phyloP scores from a whole-genome alignment of 2,888 invertebrate species.

The Noctua fimbriata region DNA sequence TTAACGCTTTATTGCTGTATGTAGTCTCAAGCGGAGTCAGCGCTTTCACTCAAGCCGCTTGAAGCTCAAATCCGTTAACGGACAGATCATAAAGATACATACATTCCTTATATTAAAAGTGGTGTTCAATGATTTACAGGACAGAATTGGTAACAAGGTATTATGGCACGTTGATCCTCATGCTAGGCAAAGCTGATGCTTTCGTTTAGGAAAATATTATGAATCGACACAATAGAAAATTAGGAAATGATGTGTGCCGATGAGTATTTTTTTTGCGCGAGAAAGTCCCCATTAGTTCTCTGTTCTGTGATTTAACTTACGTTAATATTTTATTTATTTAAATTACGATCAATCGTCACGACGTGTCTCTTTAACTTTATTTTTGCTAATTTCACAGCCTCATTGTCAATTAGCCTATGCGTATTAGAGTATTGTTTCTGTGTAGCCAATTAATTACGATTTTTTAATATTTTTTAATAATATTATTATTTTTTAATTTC shows the following conservation, averaged over 20 bases:
- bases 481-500: slow-evolving; percentile 76
- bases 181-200: slow-evolving; percentile 47
- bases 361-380: slow-evolving; percentile 80
- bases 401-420: slow-evolving; percentile 90
- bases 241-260: slow-evolving; percentile 57
- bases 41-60: slow-evolving; percentile 37
- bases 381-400: slow-evolving; percentile 91
- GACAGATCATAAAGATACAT: slow-evolving; percentile 57
- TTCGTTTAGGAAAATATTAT: slow-evolving; percentile 43
- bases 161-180: slow-evolving; percentile 47
- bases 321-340: slow-evolving; percentile 80
- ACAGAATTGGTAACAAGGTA: slow-evolving; percentile 47
- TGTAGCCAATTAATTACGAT: slow-evolving; percentile 88
- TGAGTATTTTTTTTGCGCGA: slow-evolving; percentile 32
- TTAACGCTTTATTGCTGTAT: slow-evolving; percentile 65
- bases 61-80: slow-evolving; percentile 49
- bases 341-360: slow-evolving; percentile 86
- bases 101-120: slow-evolving; percentile 62
- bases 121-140: slow-evolving; percentile 59
- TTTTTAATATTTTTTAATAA: slow-evolving; percentile 78
- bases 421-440: slow-evolving; percentile 90
- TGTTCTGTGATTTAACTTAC: slow-evolving; percentile 83
- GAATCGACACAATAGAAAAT: slow-evolving; percentile 59
- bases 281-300: slow-evolving; percentile 67
- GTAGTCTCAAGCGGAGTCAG: slow-evolving; percentile 51